Conservation (phyloP, 1,140 invertebrate genomes). For the Brachionus rubens region DNA sequence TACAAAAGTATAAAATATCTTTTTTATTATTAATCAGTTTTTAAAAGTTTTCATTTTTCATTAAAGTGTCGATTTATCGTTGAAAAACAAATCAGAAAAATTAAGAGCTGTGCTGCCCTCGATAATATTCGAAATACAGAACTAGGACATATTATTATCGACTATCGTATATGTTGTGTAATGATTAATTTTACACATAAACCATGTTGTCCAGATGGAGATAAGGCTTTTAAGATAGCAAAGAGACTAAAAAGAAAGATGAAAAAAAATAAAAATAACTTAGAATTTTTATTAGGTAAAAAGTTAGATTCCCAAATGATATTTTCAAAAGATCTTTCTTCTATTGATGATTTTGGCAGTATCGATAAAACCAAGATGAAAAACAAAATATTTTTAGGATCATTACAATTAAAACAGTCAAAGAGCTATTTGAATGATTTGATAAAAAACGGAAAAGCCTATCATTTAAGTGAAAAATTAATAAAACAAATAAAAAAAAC, state of each 20-base stretch:
- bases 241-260: slow-evolving; percentile 6
- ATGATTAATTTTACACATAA: slow-evolving; percentile 2
- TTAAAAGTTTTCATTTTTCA: too few species aligned
- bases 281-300: slow-evolving; percentile 25
- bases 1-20: too few species aligned
- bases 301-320: not conserved
- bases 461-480: not conserved
- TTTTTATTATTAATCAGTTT: too few species aligned
- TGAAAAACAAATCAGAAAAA: not conserved
- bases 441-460: not conserved
- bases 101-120: not conserved
- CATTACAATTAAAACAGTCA: slow-evolving; percentile 14
- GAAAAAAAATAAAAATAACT: not conserved
- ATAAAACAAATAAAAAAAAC: not conserved
- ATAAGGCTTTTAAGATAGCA: not conserved
- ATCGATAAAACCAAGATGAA: not conserved
- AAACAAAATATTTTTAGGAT: slow-evolving; percentile 7
- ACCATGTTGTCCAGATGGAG: slow-evolving; percentile 4
- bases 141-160: slow-evolving; percentile 7
- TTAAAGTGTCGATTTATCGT: slow-evolving; percentile 38
- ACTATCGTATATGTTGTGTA: not conserved
- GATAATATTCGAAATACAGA: slow-evolving; percentile 28
- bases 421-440: slow-evolving; percentile 16
- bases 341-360: not conserved
- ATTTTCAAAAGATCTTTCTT: not conserved